Conservation (phyloP, 2,113 vertebrate genomes). For the Bostrychus sinensis region DNA sequence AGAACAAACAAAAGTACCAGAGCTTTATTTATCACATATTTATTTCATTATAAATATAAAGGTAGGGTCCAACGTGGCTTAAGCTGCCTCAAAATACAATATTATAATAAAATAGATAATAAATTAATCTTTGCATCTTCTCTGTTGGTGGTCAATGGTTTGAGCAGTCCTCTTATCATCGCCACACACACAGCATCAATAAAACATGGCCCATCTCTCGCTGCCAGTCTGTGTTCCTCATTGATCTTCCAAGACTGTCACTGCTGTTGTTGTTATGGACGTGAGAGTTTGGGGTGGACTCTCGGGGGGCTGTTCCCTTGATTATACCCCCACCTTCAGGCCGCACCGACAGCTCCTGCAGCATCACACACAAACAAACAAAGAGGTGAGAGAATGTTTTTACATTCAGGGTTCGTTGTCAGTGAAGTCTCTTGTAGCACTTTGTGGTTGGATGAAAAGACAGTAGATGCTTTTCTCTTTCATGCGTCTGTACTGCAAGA, state of each 20-base stretch:
- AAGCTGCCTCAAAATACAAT: constrained; percentile 52
- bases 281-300: constrained; percentile 30
- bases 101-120: constrained; percentile 44
- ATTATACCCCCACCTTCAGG: constrained; percentile 67
- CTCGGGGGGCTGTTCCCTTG: constrained; percentile 51
- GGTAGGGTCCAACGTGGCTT: constrained; percentile 44
- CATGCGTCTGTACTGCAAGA: not conserved
- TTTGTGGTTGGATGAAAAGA: not conserved
- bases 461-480: not conserved
- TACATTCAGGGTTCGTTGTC: not conserved
- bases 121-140: constrained; percentile 51
- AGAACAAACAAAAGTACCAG: not conserved
- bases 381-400: not conserved
- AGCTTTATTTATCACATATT: not conserved
- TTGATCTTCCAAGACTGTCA: constrained; percentile 25
- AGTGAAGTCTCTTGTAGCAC: not conserved
- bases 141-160: constrained; percentile 14
- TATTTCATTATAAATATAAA: constrained; percentile 35
- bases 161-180: constrained; percentile 17
- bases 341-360: constrained; percentile 61
- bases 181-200: not conserved
- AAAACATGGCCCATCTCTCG: not conserved
- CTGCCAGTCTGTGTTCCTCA: not conserved
- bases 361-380: constrained; percentile 22
- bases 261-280: constrained; percentile 1